Conservation (phyloP, 2,113 vertebrate genomes). For the Cardinalis cardinalis region DNA sequence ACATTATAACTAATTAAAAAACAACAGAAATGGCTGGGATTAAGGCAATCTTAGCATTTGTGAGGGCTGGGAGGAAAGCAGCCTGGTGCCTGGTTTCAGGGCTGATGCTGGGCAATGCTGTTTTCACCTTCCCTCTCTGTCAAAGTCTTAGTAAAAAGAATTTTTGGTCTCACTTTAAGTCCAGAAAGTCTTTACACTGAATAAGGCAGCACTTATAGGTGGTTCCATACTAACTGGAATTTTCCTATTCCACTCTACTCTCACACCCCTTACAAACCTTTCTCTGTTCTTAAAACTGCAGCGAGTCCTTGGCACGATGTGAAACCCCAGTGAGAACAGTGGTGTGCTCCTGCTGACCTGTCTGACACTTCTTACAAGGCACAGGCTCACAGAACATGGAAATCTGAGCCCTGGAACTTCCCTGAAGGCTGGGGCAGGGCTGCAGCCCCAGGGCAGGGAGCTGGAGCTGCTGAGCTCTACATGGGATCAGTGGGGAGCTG, state of each 20-base stretch:
- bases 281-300: not conserved
- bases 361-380: accelerated
- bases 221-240: not conserved
- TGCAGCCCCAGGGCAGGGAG: not conserved
- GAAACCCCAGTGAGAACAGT: accelerated
- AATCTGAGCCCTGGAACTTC: accelerated
- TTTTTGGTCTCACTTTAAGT: not conserved
- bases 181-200: not conserved
- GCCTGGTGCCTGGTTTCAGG: not conserved
- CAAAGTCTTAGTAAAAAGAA: not conserved
- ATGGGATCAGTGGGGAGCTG: not conserved
- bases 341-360: not conserved
- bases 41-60: not conserved
- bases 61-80: not conserved
- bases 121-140: not conserved
- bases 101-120: accelerated
- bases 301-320: accelerated
- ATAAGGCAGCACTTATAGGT: not conserved
- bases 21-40: not conserved
- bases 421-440: not conserved
- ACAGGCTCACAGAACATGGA: accelerated
- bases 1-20: not conserved
- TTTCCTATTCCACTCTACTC: not conserved
- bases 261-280: not conserved
- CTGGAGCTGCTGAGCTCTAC: not conserved